Conservation (phyloP, 2,888 invertebrate species). For the Tetanocera ferruginea region DNA sequence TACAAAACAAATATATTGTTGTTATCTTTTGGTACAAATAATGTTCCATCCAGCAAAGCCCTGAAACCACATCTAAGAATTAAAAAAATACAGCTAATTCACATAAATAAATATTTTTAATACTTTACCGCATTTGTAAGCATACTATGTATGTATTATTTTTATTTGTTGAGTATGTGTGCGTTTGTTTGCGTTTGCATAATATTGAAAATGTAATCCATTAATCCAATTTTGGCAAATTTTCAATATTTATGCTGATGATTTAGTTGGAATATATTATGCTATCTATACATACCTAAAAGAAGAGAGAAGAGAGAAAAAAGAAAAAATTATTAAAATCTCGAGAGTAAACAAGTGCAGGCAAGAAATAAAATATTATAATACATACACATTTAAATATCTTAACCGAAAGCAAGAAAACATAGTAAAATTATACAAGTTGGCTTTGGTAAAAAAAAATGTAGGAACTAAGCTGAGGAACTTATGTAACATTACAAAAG, state of each 20-base stretch:
- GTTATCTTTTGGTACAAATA: neutral
- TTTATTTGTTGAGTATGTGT: neutral
- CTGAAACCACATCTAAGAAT: neutral
- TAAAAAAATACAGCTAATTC: neutral
- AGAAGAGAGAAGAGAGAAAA: neutral
- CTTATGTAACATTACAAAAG: no score
- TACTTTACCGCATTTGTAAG: slow-evolving; percentile 23
- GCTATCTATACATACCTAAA: slow-evolving; percentile 13
- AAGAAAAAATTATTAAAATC: neutral
- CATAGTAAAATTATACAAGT: no score
- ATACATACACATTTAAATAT: no score
- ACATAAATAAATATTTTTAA: slow-evolving; percentile 13
- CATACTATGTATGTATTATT: neutral
- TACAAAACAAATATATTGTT: neutral
- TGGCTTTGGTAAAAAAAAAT: no score
- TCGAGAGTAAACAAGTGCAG: neutral
- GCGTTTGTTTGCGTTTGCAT: slow-evolving; percentile 1
- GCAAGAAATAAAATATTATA: no score
- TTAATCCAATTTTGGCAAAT: slow-evolving; percentile 37
- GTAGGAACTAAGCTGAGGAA: no score
- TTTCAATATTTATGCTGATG: slow-evolving; percentile 29
- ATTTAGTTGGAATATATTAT: neutral
- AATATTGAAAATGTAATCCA: slow-evolving; percentile 23
- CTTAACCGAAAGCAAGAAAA: no score
- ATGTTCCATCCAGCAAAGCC: neutral